A percentile compares a stretch with the other conserved stretches of the same genome.
These are phyloP conservation scores for Andrena cerasifolii DNA, from an alignment of 1,140 invertebrate species.

Conservation along the genomic window DNA sequence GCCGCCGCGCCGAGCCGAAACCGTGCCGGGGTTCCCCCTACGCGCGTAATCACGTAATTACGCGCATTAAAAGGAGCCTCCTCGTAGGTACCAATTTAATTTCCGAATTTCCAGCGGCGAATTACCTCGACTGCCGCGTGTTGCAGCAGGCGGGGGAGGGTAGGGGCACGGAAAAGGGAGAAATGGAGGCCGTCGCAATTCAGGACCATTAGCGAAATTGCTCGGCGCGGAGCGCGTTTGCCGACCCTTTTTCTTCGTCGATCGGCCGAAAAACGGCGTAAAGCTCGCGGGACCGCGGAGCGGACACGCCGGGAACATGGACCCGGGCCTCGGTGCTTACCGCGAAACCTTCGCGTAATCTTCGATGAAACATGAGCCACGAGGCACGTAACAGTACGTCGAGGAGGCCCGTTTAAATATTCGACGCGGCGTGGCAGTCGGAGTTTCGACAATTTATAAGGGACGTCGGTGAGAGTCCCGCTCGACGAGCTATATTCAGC, in stretches of 20 bases:
- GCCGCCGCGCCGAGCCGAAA: slow-evolving; percentile 62
- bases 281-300: slow-evolving; percentile 11
- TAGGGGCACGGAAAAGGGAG: slow-evolving; percentile 23
- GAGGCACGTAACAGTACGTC: background rate
- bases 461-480: background rate
- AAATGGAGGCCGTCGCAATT: slow-evolving; percentile 70
- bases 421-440: background rate
- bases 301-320: background rate
- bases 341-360: background rate
- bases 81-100: slow-evolving; percentile 78
- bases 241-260: slow-evolving; percentile 50
- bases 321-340: background rate
- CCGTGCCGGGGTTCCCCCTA: slow-evolving; percentile 65
- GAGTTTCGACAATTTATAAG: slow-evolving; percentile 38
- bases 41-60: slow-evolving; percentile 76
- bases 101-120: slow-evolving; percentile 77
- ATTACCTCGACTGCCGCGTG: slow-evolving; percentile 71
- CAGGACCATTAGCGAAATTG: slow-evolving; percentile 78
- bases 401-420: background rate
- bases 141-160: background rate
- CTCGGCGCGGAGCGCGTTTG: slow-evolving; percentile 66
- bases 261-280: slow-evolving; percentile 61
- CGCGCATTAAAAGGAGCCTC: slow-evolving; percentile 71
- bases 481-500: background rate
- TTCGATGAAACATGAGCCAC: slow-evolving; percentile 33